phyloP scores from a whole-genome alignment of 2,113 vertebrate species.

The Syngnathus scovelli region DNA sequence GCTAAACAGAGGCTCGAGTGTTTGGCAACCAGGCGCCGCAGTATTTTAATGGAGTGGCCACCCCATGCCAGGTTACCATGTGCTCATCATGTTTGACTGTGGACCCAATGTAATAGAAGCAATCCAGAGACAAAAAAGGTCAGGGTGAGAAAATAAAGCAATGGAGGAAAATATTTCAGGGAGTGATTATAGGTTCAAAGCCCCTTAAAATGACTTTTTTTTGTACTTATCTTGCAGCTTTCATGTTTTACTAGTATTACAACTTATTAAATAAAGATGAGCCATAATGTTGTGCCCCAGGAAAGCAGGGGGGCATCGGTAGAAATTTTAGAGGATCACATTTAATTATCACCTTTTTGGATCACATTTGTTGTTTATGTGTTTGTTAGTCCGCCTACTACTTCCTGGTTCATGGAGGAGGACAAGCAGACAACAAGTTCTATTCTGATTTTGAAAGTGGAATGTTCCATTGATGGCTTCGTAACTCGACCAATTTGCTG shows the following conservation, averaged over 20 bases:
- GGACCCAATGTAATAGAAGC: constrained; percentile 53
- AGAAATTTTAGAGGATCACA: neutral
- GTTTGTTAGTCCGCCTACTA: neutral
- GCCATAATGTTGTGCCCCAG: constrained; percentile 27
- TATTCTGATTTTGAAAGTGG: neutral
- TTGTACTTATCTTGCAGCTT: neutral
- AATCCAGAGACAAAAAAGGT: constrained; percentile 29
- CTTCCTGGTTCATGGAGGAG: neutral
- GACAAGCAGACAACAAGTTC: neutral
- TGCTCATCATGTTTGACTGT: constrained; percentile 51
- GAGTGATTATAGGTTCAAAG: constrained; percentile 3
- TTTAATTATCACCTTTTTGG: neutral
- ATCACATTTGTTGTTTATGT: too few relatives aligned
- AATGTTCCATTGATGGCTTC: neutral
- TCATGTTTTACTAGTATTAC: neutral
- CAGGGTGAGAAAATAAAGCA: constrained; percentile 25
- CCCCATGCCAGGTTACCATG: constrained; percentile 63
- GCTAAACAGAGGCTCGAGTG: constrained; percentile 72
- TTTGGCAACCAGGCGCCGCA: constrained; percentile 63
- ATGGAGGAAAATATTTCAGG: neutral
- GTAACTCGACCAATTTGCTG: neutral
- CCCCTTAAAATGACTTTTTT: neutral
- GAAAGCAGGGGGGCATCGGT: neutral
- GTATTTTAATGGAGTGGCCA: constrained; percentile 63
- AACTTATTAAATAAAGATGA: neutral